Percentiles rank a stretch among this genome's conserved stretches.
phyloP scores from a whole-genome alignment of 2,113 vertebrate genomes.

The Erpornis zantholeuca region DNA sequence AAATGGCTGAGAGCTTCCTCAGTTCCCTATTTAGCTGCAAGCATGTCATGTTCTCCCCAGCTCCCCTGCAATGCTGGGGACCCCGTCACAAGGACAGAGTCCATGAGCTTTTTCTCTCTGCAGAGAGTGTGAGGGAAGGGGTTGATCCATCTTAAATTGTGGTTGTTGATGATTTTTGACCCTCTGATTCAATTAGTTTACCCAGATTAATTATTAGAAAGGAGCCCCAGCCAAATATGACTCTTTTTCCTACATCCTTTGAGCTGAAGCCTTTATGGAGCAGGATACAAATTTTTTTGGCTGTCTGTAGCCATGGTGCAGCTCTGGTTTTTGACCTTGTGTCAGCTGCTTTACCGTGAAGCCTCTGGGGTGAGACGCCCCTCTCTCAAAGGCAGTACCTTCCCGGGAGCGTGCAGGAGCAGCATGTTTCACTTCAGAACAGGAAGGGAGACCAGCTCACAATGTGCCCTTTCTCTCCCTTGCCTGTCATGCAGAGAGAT shows the following conservation, averaged over 20 bases:
- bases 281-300: not conserved
- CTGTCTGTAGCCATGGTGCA: rapidly evolving
- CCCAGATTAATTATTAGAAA: not conserved
- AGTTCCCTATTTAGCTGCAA: not conserved
- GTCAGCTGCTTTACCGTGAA: not conserved
- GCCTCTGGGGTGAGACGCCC: not conserved
- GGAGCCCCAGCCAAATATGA: not conserved
- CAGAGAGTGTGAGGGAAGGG: not conserved
- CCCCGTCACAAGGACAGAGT: not conserved
- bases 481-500: not conserved
- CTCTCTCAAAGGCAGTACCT: not conserved
- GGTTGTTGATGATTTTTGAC: not conserved
- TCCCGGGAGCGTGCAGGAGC: not conserved
- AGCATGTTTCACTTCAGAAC: not conserved
- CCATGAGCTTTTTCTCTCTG: not conserved
- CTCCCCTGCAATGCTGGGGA: not conserved
- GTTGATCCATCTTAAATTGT: not conserved
- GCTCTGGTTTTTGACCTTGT: not conserved
- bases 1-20: not conserved
- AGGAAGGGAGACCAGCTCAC: not conserved
- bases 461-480: not conserved
- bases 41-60: not conserved
- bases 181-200: not conserved
- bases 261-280: not conserved
- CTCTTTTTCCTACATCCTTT: not conserved